These are phyloP conservation scores for Acanthochromis polyacanthus DNA, from an alignment of 2,113 vertebrate genomes.

Conservation along the genomic window DNA sequence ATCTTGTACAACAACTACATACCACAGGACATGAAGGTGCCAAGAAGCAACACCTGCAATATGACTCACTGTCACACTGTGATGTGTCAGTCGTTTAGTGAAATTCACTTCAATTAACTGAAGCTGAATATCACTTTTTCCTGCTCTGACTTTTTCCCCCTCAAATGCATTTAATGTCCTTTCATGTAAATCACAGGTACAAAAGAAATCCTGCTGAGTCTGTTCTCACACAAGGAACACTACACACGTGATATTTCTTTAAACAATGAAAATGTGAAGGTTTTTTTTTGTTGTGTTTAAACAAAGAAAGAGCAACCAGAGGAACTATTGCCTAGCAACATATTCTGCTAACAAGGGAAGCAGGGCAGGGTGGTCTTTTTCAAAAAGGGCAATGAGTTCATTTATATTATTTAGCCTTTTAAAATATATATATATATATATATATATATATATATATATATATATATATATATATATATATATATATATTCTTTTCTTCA, in stretches of 20 bases:
- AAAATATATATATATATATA: no score
- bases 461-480: no score
- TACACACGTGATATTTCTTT: background rate
- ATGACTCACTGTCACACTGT: conserved; percentile 7
- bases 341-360: conserved; percentile 13
- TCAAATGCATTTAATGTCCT: background rate
- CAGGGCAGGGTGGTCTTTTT: conserved; percentile 7
- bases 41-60: background rate
- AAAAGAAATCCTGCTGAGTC: background rate
- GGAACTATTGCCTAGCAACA: conserved; percentile 59
- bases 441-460: no score
- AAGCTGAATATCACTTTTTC: conserved; percentile 8
- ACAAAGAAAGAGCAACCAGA: conserved; percentile 20
- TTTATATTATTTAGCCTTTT: background rate
- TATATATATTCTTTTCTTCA: no score
- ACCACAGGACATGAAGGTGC: background rate
- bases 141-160: background rate
- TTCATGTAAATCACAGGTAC: background rate
- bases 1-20: background rate
- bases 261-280: conserved; percentile 19
- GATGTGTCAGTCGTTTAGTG: background rate
- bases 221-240: background rate
- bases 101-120: conserved; percentile 1
- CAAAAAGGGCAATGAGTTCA: background rate
- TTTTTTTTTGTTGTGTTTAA: no score